Evolutionary conservation across 2,113 vertebrate genomes (phyloP), one percentile per base, ranked within the genome.

Genomic region (Epinephelus fuscoguttatus): DNA sequence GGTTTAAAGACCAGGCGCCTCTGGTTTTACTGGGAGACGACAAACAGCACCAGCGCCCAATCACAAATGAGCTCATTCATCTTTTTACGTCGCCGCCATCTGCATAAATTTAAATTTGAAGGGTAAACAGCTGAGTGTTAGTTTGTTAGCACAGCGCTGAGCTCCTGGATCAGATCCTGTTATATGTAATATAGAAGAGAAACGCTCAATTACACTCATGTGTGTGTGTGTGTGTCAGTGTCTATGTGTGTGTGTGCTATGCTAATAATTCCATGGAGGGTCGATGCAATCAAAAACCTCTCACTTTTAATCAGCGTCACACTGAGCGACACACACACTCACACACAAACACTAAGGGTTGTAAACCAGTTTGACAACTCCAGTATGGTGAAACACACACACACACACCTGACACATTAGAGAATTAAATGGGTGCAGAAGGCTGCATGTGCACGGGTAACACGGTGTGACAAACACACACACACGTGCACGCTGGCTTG

Each of bases 221-320:
- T 53, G 77, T 66, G 70, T 53, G 70, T 55, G 78, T 53, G 69
- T 11, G 7, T 37, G 64, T 27, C 27, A 27, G 27, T 27, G 27
- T 27, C 27, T 27, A 27, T 33, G 78, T 19, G 40, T 49, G 71
- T 21, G 73, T 9, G 45, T 13, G 52, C 61, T 78, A 89, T 91
- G 80, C 90, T 93, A 91, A 93, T 93, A 89, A 90, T 87, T 71
- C 91, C 89, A 81, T 0, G 52, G 87, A 89, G 91, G 81, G 75
- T 81, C 3, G 68, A 89, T 57, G 91, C 91, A 91, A 92, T 92
- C 92, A 92, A 74, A 92, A 92, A 90, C 61, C 88, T 89, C 88
- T 92, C 89, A 79, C 87, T 92, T 92, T 81, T 87, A 92, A 93
- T 93, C 91, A 93, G 88, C 47, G 27, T 92, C 92, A 93, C 74